Evolutionary conservation across 2,888 invertebrate species (phyloP), one percentile per base, ranked within the genome.

Genomic region (Trichogramma dendrolimi): DNA sequence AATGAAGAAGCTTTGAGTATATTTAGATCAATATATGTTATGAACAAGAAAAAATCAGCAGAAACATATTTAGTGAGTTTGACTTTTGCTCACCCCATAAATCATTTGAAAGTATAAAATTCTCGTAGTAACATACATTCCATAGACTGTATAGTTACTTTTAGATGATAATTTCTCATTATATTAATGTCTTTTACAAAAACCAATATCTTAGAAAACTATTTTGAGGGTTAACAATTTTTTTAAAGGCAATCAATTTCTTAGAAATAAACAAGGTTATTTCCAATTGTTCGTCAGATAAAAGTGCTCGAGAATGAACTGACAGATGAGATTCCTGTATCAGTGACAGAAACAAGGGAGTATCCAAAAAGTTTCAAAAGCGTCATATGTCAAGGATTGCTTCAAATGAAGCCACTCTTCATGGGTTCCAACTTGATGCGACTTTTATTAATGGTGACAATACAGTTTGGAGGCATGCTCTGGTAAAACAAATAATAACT

Each of bases 381-480:
- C 83, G 0, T 70, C 87, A 38, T 80, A n/a, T 27, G 80, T 4
- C 83, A 83, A 2, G 61, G 61, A 52, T 43, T 61, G 4, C 41
- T 47, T 0, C 89, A 90, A 76, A 80, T 89, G 64, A 83, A 82
- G 46, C 87, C 88, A 0, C 80, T 91, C 68, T 87, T 89, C 75
- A 80, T 75, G 27, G 82, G 84, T 1, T 89, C 89, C 0, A 81
- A 88, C 70, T 68, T 86, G 4, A 76, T 80, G 1, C 83, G 87
- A 75, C 82, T 90, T 1, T 50, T 87, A 5, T 80, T 89, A 7
- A 83, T 88, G 48, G 86, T 88, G 59, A 73, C 79, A 0, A 83
- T 88, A 71, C 87, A 88, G 69, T 85, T 85, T 43, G 59, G 63
- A 40, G 63, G 63, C 52, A 63, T 63, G 63, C 56, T 63, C 39